phyloP scores from a whole-genome alignment of 1,140 invertebrate genomes.

The Zaprionus vittiger region DNA sequence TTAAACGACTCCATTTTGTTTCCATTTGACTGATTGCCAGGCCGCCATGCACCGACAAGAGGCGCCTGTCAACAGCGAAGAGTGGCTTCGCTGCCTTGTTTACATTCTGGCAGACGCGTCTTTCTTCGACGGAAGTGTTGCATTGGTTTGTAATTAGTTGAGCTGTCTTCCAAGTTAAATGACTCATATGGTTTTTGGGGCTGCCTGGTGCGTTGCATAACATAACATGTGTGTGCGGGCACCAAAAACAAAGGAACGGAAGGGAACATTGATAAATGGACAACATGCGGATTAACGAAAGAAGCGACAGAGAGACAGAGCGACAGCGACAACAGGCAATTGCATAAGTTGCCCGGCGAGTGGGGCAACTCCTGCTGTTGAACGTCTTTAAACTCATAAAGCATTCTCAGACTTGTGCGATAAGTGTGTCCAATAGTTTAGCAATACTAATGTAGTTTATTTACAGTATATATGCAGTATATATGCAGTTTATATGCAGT shows the following conservation, averaged over 20 bases:
- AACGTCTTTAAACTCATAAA: not conserved
- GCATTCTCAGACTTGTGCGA: not conserved
- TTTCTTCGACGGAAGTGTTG: constrained; percentile 66
- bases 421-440: not conserved
- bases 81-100: constrained; percentile 37
- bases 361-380: not conserved
- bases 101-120: constrained; percentile 42
- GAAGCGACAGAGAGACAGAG: constrained; percentile 1
- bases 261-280: constrained; percentile 39
- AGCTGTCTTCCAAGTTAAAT: constrained; percentile 55
- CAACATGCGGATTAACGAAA: constrained; percentile 22
- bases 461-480: no score
- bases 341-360: constrained; percentile 38
- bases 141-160: constrained; percentile 67
- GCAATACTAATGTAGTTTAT: not conserved
- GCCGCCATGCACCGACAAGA: constrained; percentile 31
- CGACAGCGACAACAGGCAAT: not conserved
- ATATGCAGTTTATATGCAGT: no score
- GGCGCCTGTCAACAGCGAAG: constrained; percentile 42
- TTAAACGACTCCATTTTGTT: constrained; percentile 77
- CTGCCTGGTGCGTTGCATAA: constrained; percentile 17
- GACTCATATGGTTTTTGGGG: constrained; percentile 67
- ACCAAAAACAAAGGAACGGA: constrained; percentile 12
- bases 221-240: constrained; percentile 2
- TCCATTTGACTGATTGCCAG: constrained; percentile 64